phyloP scores from a whole-genome alignment of 1,140 invertebrate species.

The Platyura marginata region DNA sequence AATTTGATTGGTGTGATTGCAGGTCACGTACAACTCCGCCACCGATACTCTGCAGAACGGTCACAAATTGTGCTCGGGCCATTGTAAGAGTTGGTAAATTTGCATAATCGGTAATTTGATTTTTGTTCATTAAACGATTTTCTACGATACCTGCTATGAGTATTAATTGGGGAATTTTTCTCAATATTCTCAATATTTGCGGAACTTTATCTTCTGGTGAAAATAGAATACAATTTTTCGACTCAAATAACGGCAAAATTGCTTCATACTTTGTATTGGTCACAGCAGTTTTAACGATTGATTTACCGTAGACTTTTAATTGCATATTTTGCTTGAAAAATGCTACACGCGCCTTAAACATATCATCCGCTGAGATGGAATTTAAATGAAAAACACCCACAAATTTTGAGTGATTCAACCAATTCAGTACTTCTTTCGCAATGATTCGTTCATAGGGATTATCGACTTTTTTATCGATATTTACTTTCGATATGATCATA shows the following conservation, averaged over 20 bases:
- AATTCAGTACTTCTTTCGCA: slow-evolving; percentile 42
- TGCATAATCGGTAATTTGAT: slow-evolving; percentile 42
- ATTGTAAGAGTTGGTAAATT: slow-evolving; percentile 37
- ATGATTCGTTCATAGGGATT: slow-evolving; percentile 51
- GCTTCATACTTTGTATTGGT: slow-evolving; percentile 37
- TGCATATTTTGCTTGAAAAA: slow-evolving; percentile 44
- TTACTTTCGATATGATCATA: slow-evolving; percentile 10
- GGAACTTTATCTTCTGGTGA: slow-evolving; percentile 34
- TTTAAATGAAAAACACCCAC: slow-evolving; percentile 48
- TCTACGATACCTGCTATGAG: slow-evolving; percentile 49
- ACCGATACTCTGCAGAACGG: slow-evolving; percentile 38
- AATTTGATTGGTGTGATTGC: slow-evolving; percentile 41
- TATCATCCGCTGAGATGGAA: slow-evolving; percentile 35
- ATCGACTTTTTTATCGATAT: slow-evolving; percentile 14
- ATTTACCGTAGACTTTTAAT: slow-evolving; percentile 36
- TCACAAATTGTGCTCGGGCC: slow-evolving; percentile 38
- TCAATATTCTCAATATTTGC: slow-evolving; percentile 35
- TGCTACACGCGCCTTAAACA: slow-evolving; percentile 35
- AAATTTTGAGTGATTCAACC: slow-evolving; percentile 49
- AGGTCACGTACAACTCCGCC: slow-evolving; percentile 40
- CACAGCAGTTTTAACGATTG: slow-evolving; percentile 37
- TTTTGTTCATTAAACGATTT: slow-evolving; percentile 38
- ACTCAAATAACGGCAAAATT: slow-evolving; percentile 32
- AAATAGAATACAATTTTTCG: slow-evolving; percentile 39
- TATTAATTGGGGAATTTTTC: slow-evolving; percentile 38